Conservation (phyloP, 1,140 invertebrate species). For the Eufriesea mexicana region DNA sequence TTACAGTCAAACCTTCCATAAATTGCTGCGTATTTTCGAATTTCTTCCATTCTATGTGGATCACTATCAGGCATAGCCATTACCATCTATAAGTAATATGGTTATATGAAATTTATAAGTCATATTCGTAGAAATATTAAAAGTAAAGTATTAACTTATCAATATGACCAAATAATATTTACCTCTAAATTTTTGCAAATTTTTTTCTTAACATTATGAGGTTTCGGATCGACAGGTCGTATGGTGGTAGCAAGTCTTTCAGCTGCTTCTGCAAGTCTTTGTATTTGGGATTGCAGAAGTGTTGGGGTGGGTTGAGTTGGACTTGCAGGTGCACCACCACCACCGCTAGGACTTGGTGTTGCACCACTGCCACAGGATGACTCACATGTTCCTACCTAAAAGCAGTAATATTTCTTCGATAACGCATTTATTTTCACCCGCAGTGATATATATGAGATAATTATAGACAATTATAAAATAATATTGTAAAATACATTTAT, state of each 20-base stretch:
- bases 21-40: slow-evolving; percentile 97
- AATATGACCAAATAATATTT: too few relatives aligned
- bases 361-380: slow-evolving; percentile 79
- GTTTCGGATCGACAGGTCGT: slow-evolving; percentile 93
- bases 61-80: slow-evolving; percentile 95
- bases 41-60: slow-evolving; percentile 94
- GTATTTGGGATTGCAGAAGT: slow-evolving; percentile 92
- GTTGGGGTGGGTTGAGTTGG: slow-evolving; percentile 89
- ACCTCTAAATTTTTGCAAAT: slow-evolving; percentile 96
- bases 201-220: slow-evolving; percentile 95
- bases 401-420: background rate
- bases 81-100: slow-evolving; percentile 84
- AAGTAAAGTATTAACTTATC: too few relatives aligned
- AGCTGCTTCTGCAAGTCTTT: slow-evolving; percentile 91
- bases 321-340: slow-evolving; percentile 81
- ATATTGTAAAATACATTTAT: too few relatives aligned
- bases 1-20: slow-evolving; percentile 98
- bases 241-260: slow-evolving; percentile 91
- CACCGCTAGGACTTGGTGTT: slow-evolving; percentile 77
- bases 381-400: slow-evolving; percentile 79
- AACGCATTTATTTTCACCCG: background rate
- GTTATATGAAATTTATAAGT: background rate
- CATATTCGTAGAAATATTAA: too few relatives aligned
- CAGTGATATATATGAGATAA: too few relatives aligned
- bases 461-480: too few relatives aligned